phyloP scores from a whole-genome alignment of 2,113 vertebrate genomes.

The Heterotis niloticus region DNA sequence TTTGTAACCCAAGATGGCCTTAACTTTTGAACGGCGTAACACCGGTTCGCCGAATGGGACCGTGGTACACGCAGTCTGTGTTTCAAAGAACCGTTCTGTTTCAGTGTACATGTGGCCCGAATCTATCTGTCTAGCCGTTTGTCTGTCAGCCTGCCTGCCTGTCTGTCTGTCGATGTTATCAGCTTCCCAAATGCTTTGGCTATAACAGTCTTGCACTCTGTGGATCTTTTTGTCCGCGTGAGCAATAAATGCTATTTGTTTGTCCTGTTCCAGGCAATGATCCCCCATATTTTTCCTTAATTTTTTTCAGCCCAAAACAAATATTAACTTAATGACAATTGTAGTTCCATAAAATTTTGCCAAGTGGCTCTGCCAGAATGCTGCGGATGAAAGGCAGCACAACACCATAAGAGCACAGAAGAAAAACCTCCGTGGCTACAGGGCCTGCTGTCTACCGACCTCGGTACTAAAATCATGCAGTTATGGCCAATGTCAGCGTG shows the following conservation, averaged over 20 bases:
- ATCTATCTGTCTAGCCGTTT: too few relatives aligned
- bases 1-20: neutral
- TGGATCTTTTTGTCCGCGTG: constrained; percentile 48
- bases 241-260: constrained; percentile 30
- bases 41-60: neutral
- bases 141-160: too few relatives aligned
- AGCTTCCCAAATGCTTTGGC: constrained; percentile 52
- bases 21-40: neutral
- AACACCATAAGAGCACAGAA: too few relatives aligned
- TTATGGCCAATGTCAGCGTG: too few relatives aligned
- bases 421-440: too few relatives aligned
- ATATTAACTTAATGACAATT: too few relatives aligned
- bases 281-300: constrained; percentile 36
- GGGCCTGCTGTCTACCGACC: too few relatives aligned
- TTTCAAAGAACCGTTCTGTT: neutral
- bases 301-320: neutral
- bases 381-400: too few relatives aligned
- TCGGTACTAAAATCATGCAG: too few relatives aligned
- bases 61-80: neutral
- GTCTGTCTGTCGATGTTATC: constrained; percentile 12
- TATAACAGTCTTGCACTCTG: constrained; percentile 53
- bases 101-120: too few relatives aligned
- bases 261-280: constrained; percentile 58
- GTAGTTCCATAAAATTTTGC: too few relatives aligned
- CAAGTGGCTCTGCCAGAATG: too few relatives aligned